Evolutionary conservation across 2,797 vertebrate genomes (phyloP), one percentile per base, ranked within the genome.

Genomic region (Eutrigla gurnardus): DNA sequence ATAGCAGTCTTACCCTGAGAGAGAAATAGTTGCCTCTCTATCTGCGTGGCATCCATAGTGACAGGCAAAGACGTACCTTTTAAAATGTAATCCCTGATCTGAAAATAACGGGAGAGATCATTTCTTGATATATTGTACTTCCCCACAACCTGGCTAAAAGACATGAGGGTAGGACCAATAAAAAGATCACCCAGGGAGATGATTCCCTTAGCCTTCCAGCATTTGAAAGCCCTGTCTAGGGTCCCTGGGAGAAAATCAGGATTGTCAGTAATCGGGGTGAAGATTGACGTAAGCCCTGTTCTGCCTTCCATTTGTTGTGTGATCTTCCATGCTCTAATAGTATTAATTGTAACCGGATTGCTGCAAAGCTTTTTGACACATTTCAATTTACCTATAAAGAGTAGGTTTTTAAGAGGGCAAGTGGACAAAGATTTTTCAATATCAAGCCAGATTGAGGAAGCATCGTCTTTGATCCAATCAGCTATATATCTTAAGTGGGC

Each of bases 361-460:
- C 32, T 39, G 5, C 59, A 69, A 5, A 47, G 42, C 18, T 66
- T 46, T 50, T 61, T 64, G 1, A 64, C 15, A 12, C 35, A 36
- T 5, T 66, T 71, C 14, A 74, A 2, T 54, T 67, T 54, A 18
- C 66, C 37, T 42, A 39, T 46, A 42, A 55, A 72, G 15, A 78
- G 36, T 43, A n/a, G 7, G 18, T 72, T 65, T 46, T 14, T 37
- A 6, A 54, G 9, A 47, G 35, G 75, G 8, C 12, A 54, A 3
- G 13, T 71, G 15, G 40, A 65, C 11, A 40, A 32, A 2, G 25
- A 64, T n/a, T 61, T 72, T 35, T 54, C 17, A 4, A 68, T 10
- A 50, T 67, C 76, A 49, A 73, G 43, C 70, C 64, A 78, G 4
- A 37, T n/a, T 14, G 45, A 78, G 3, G 50, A 62, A 11, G 9